These are phyloP conservation scores for Protula sp. DNA, from an alignment of 2,888 invertebrate species.

Conservation along the genomic window DNA sequence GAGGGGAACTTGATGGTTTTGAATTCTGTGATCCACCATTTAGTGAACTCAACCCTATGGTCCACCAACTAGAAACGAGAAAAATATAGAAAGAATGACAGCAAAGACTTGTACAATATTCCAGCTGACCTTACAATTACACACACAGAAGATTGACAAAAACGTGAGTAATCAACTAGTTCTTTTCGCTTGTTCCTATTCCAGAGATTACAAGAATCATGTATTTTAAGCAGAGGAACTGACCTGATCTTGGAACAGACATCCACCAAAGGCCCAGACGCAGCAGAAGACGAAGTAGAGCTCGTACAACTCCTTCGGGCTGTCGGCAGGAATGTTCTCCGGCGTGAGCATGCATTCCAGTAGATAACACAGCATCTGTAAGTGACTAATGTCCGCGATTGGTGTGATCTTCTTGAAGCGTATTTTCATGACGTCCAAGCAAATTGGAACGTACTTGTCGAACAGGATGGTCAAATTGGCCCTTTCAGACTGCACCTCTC, in stretches of 20 bases:
- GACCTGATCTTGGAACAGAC: conserved; percentile 86
- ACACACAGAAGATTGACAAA: too few species aligned
- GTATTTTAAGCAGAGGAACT: too few species aligned
- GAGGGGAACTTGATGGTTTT: conserved; percentile 87
- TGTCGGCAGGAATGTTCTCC: conserved; percentile 78
- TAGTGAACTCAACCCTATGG: conserved; percentile 89
- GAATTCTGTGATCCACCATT: conserved; percentile 96
- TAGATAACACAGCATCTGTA: conserved; percentile 81
- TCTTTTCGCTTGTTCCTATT: too few species aligned
- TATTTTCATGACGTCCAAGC: conserved; percentile 77
- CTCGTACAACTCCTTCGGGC: conserved; percentile 91
- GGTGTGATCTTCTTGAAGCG: conserved; percentile 94
- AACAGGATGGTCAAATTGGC: conserved; percentile 90
- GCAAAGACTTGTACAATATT: too few species aligned
- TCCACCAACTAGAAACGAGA: conserved; percentile 67
- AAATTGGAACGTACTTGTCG: conserved; percentile 90
- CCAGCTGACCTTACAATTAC: too few species aligned
- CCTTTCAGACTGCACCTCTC: conserved; percentile 56
- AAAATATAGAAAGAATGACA: too few species aligned
- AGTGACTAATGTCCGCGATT: conserved; percentile 87
- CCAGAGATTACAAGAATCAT: too few species aligned
- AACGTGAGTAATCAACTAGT: too few species aligned
- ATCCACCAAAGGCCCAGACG: conserved; percentile 94
- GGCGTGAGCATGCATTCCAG: conserved; percentile 77
- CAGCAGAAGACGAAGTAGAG: conserved; percentile 92